These are phyloP conservation scores for Ascidia mentula DNA, from an alignment of 23 tunicate species.

Conservation along the genomic window DNA sequence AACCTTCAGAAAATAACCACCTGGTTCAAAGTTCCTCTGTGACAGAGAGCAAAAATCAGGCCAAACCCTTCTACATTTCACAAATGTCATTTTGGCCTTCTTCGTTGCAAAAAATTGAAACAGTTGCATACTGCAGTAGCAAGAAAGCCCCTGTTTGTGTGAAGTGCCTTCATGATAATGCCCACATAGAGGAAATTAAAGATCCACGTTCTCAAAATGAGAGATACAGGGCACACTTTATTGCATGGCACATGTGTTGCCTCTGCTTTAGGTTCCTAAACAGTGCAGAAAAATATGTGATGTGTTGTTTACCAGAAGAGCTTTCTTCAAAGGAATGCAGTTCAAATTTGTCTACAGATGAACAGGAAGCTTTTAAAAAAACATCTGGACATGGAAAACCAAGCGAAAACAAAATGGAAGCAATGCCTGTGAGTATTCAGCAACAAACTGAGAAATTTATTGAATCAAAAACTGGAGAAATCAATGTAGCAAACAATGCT, in stretches of 20 bases:
- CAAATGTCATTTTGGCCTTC: constrained; percentile 7
- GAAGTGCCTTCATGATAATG: background rate
- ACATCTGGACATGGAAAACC: too few relatives aligned
- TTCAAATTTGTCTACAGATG: too few relatives aligned
- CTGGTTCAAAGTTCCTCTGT: background rate
- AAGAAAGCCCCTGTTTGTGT: background rate
- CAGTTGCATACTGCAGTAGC: too few relatives aligned
- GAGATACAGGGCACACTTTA: background rate
- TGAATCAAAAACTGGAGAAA: too few relatives aligned
- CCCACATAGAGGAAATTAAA: background rate
- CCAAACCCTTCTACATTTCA: background rate
- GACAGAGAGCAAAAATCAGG: background rate
- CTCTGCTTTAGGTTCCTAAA: background rate
- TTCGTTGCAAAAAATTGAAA: background rate
- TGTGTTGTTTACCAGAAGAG: background rate
- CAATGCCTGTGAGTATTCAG: too few relatives aligned
- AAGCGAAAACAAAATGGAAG: too few relatives aligned
- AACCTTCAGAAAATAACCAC: too few relatives aligned
- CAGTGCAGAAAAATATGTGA: background rate
- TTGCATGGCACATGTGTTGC: background rate
- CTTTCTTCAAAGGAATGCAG: too few relatives aligned
- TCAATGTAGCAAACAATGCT: too few relatives aligned
- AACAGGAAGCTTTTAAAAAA: too few relatives aligned
- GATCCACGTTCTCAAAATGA: background rate
- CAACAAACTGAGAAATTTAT: too few relatives aligned